Evolutionary conservation across 2,888 invertebrate genomes (phyloP).

Genomic region (Lepetodrilus schrolli): DNA sequence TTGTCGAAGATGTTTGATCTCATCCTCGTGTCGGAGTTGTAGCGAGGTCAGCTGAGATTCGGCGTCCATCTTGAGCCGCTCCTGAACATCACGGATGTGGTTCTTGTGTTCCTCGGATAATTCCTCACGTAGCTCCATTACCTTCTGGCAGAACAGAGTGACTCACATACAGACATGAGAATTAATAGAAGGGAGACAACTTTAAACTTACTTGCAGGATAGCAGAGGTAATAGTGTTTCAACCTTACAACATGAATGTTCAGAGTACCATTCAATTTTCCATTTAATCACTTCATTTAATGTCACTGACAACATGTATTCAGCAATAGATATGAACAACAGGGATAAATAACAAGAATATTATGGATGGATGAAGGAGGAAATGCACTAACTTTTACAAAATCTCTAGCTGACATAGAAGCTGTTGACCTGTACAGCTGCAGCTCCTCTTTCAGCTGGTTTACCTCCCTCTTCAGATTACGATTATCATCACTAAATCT

Average conservation of each 20-base stretch:
- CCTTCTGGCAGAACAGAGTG: conserved; percentile 54
- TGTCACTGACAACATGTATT: too few species aligned
- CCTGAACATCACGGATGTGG: conserved; percentile 53
- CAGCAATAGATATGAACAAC: too few species aligned
- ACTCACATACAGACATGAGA: not conserved
- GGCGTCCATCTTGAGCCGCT: conserved; percentile 46
- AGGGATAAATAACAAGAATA: not conserved
- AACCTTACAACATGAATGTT: too few species aligned
- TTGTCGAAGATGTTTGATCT: conserved; percentile 52
- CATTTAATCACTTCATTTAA: too few species aligned
- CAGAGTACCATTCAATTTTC: too few species aligned
- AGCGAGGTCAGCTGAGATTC: conserved; percentile 57
- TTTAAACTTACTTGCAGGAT: too few species aligned
- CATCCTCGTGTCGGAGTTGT: conserved; percentile 57
- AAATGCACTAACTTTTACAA: conserved; percentile 36
- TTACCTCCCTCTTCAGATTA: conserved; percentile 24
- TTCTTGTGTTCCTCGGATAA: conserved; percentile 55
- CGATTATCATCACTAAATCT: conserved; percentile 16
- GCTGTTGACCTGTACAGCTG: conserved; percentile 47
- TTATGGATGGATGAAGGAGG: not conserved
- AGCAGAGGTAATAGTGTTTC: too few species aligned
- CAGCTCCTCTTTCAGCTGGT: conserved; percentile 43
- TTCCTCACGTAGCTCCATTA: conserved; percentile 57
- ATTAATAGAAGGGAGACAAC: too few species aligned
- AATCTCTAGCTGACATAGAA: conserved; percentile 40